phyloP scores from a whole-genome alignment of 1,140 invertebrate genomes.

The Luehdorfia chinensis region DNA sequence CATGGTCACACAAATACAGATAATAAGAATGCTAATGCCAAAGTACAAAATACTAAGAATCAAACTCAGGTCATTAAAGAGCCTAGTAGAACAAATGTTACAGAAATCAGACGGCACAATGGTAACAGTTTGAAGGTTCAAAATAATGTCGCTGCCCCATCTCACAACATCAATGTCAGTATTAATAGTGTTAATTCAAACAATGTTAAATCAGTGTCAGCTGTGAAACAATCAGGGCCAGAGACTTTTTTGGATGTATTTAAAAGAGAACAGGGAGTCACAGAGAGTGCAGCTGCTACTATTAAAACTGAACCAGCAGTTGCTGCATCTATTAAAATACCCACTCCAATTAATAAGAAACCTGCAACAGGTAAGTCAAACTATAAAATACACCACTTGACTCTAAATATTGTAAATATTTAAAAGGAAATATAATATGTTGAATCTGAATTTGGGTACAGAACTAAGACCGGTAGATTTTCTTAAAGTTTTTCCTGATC shows the following conservation, averaged over 20 bases:
- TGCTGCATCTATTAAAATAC: constrained; percentile 40
- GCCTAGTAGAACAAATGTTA: constrained; percentile 30
- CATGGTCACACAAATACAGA: constrained; percentile 30
- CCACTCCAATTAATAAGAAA: constrained; percentile 44
- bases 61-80: constrained; percentile 29
- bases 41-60: constrained; percentile 50
- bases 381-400: not conserved
- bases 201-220: constrained; percentile 37
- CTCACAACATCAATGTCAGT: constrained; percentile 48
- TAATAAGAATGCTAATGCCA: constrained; percentile 46
- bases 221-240: constrained; percentile 24
- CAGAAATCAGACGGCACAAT: constrained; percentile 30
- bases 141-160: constrained; percentile 21
- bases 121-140: constrained; percentile 42
- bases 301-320: constrained; percentile 41
- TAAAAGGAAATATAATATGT: too few relatives aligned
- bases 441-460: too few relatives aligned
- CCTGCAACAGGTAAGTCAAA: constrained; percentile 29
- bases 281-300: constrained; percentile 30
- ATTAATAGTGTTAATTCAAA: constrained; percentile 58
- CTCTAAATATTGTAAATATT: too few relatives aligned
- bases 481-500: too few relatives aligned
- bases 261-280: constrained; percentile 63
- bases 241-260: constrained; percentile 71
- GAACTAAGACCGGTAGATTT: too few relatives aligned